These are phyloP conservation scores for Leptinotarsa defecta DNA, from an alignment of 1,140 invertebrate genomes.

Conservation along the genomic window DNA sequence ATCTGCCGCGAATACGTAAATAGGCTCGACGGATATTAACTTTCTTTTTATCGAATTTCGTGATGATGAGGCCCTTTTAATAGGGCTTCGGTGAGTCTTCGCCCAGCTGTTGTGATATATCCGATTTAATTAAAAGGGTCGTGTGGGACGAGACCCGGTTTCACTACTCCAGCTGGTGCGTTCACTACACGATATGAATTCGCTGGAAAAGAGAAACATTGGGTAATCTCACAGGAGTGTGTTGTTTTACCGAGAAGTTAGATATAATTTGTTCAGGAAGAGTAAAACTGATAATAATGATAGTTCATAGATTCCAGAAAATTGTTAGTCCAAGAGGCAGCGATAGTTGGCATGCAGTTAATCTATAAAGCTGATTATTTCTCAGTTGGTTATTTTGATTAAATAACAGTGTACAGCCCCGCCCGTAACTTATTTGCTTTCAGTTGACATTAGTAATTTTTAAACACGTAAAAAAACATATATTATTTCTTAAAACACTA, in stretches of 20 bases:
- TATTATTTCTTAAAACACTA: too few species aligned
- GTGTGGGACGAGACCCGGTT: neutral
- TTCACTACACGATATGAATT: slow-evolving; percentile 15
- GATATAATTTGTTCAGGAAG: too few species aligned
- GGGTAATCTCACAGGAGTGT: neutral
- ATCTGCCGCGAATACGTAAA: slow-evolving; percentile 25
- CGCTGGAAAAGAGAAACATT: neutral
- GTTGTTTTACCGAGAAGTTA: neutral
- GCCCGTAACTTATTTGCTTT: too few species aligned
- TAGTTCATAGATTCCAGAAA: too few species aligned
- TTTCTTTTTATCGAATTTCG: slow-evolving; percentile 43
- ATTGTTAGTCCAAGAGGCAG: too few species aligned
- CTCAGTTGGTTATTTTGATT: too few species aligned
- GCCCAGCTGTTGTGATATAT: slow-evolving; percentile 44
- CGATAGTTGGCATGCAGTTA: too few species aligned
- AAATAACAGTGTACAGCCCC: too few species aligned
- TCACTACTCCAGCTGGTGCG: neutral
- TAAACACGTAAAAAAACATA: too few species aligned
- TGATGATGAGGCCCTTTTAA: slow-evolving; percentile 38
- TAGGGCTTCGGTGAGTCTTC: slow-evolving; percentile 25
- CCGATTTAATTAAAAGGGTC: slow-evolving; percentile 46
- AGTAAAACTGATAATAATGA: too few species aligned
- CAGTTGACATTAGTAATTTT: too few species aligned
- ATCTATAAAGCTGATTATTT: too few species aligned
- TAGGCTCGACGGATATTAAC: slow-evolving; percentile 39